Base-by-base conservation (phyloP, 2,888 invertebrate genomes). In the Allacma fusca region DNA sequence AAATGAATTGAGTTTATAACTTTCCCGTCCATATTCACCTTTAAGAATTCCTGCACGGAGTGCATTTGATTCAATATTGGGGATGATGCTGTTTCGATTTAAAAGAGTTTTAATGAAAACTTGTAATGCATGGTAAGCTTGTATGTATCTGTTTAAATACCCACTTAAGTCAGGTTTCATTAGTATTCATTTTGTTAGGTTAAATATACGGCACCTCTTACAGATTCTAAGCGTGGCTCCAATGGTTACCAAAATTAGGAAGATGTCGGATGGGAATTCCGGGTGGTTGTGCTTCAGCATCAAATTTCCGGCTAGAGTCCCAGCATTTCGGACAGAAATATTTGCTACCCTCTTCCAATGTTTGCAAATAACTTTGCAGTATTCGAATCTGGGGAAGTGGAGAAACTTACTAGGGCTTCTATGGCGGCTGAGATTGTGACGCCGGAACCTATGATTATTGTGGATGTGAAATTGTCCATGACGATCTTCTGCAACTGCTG, bases 251-350 rank as follows among this genome's bases (percentile, higher is more conserved):
- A 92, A 84, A 19, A 92, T 86, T 1, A 92, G 86, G 83, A 90
- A 92, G 16, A 93, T 85, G 84, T 93, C 93, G 0, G 93, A 93
- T 13, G 91, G 91, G 85, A 93, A 93, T 72, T 91, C 91, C 2
- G 87, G 88, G 81, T 92, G 89, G 7, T 87, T 85, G 84, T 92
- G 89, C 85, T 93, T 93, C 76, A 92, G 89, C 87, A 91, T 90
- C 76, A 93, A 85, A 84, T 93, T 93, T 0, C 93, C 93, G n/a
- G 91, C 92, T 79, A 93, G 86, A 2, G 91, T 90, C 43, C 91
- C 92, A 80, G 83, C 80, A 87, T 93, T 93, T 86, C 93, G 88
- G 0, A 93, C 91, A 23, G 92, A 91, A 4, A 91, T 88, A 85
- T 91, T 91, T 0, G 93, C 93, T 1, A 93, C 90, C 74, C 92